phyloP scores from a whole-genome alignment of 2,113 vertebrate genomes.

The Phylloscopus whistleri region DNA sequence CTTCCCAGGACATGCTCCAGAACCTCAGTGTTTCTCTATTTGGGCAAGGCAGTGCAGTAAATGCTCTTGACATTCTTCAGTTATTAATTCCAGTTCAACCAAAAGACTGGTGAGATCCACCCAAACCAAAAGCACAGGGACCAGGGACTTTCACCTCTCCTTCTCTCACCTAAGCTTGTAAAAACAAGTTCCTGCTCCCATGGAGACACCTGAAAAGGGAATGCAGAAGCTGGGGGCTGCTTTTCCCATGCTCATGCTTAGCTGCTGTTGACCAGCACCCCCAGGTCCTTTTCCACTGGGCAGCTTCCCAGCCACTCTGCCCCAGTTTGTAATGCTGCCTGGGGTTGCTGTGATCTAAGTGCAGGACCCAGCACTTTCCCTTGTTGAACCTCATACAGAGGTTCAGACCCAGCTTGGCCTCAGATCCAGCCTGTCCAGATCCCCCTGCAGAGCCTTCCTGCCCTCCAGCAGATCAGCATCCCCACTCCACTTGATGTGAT shows the following conservation, averaged over 20 bases:
- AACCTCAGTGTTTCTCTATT: background rate
- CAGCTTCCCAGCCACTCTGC: background rate
- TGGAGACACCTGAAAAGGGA: background rate
- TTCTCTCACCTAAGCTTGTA: background rate
- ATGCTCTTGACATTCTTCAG: background rate
- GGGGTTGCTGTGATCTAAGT: background rate
- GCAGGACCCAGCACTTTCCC: background rate
- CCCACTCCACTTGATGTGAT: fast-evolving
- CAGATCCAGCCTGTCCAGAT: background rate
- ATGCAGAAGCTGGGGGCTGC: background rate
- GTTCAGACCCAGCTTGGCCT: background rate
- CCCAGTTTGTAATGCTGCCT: background rate
- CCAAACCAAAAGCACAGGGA: background rate
- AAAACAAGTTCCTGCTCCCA: background rate
- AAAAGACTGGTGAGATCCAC: background rate
- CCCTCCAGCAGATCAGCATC: background rate
- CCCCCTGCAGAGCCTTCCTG: background rate
- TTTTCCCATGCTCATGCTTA: background rate
- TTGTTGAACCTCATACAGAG: background rate
- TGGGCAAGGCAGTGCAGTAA: background rate
- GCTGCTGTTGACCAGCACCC: background rate
- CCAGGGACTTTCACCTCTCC: background rate
- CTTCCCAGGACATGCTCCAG: background rate
- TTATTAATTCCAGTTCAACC: background rate
- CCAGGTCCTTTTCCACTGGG: fast-evolving